These are phyloP conservation scores for Quadroppia sp. DNA, from an alignment of 2,888 invertebrate genomes.

Conservation along the genomic window DNA sequence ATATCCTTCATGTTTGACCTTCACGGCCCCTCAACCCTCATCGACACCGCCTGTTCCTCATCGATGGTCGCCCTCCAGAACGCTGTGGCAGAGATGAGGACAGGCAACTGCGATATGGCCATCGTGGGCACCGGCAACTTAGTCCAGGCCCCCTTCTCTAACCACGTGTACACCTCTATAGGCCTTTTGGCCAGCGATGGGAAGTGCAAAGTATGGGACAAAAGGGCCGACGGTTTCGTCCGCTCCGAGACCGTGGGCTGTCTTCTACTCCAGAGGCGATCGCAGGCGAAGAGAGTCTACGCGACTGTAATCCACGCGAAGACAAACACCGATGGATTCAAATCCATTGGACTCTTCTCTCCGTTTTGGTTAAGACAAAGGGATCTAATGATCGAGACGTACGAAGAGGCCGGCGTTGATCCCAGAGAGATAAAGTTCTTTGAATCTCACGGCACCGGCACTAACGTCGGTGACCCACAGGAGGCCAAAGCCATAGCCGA, in stretches of 20 bases:
- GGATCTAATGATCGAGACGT: slow-evolving; percentile 52
- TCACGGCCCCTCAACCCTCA: slow-evolving; percentile 83
- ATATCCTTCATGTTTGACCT: slow-evolving; percentile 93
- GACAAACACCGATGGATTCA: slow-evolving; percentile 87
- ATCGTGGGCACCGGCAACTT: slow-evolving; percentile 87
- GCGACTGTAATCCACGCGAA: slow-evolving; percentile 80
- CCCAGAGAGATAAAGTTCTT: slow-evolving; percentile 56
- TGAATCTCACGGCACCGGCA: slow-evolving; percentile 60
- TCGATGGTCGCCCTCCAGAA: slow-evolving; percentile 85
- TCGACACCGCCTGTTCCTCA: slow-evolving; percentile 97
- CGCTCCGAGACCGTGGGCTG: slow-evolving; percentile 74
- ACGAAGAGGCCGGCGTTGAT: slow-evolving; percentile 51
- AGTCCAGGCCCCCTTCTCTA: slow-evolving; percentile 80
- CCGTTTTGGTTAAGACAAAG: slow-evolving; percentile 55
- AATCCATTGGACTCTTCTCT: slow-evolving; percentile 64
- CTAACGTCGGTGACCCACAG: slow-evolving; percentile 84
- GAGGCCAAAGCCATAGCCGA: slow-evolving; percentile 91
- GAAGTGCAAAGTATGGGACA: slow-evolving; percentile 69
- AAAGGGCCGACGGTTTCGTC: slow-evolving; percentile 77
- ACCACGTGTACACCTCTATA: slow-evolving; percentile 85
- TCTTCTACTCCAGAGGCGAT: slow-evolving; percentile 67
- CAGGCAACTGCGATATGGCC: slow-evolving; percentile 88
- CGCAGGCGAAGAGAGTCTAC: slow-evolving; percentile 72
- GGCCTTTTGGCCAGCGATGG: slow-evolving; percentile 56
- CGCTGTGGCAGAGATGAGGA: slow-evolving; percentile 71